These are phyloP conservation scores for Chloroceryle aenea DNA, from an alignment of 2,113 vertebrate species.

Conservation along the genomic window DNA sequence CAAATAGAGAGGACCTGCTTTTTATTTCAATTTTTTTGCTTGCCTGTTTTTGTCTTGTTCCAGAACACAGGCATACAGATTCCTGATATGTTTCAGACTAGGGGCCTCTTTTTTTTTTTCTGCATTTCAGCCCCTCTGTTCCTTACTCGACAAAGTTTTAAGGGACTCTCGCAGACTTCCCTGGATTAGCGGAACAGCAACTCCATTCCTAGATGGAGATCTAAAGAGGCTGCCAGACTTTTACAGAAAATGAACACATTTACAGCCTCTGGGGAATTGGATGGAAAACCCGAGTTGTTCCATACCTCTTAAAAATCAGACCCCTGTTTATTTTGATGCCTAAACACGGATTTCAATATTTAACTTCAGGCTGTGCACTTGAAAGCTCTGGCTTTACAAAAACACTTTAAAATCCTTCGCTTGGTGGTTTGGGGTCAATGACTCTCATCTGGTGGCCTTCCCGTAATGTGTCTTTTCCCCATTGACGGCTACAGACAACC, in stretches of 20 bases:
- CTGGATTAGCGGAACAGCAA: neutral
- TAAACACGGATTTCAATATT: neutral
- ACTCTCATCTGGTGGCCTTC: neutral
- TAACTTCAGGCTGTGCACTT: neutral
- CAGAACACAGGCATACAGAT: neutral
- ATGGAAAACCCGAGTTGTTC: neutral
- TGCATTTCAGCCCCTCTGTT: neutral
- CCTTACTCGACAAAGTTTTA: neutral
- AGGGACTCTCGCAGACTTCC: neutral
- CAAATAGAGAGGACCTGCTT: neutral
- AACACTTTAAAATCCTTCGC: neutral
- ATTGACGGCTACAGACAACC: neutral
- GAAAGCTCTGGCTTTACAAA: neutral
- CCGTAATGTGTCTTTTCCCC: neutral
- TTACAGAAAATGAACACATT: neutral
- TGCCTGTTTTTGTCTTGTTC: neutral
- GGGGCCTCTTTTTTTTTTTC: neutral
- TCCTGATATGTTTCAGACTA: neutral
- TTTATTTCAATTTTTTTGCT: neutral
- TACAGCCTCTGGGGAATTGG: neutral
- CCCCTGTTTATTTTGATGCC: neutral
- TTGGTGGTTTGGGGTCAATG: neutral
- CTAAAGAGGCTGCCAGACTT: neutral
- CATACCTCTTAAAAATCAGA: neutral
- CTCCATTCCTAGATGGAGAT: neutral